Conservation (phyloP, 2,113 vertebrate species). For the Zosterops borbonicus region DNA sequence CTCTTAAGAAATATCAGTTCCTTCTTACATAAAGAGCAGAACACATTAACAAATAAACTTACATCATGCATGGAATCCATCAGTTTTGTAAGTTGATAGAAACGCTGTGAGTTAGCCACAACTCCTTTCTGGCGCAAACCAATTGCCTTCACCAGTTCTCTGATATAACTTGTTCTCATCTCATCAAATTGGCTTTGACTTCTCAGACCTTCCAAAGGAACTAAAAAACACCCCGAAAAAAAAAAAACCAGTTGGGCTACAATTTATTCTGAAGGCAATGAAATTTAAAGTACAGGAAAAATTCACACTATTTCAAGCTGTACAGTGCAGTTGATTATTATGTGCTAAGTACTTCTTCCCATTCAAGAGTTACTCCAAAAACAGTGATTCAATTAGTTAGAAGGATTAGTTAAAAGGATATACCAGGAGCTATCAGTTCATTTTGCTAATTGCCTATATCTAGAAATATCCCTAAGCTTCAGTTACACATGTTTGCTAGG, state of each 20-base stretch:
- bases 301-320: not conserved
- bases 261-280: not conserved
- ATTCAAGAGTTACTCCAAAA: not conserved
- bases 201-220: slow-evolving; percentile 94
- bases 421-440: not conserved
- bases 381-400: not conserved
- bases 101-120: slow-evolving; percentile 89
- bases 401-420: not conserved
- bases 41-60: slow-evolving; percentile 41
- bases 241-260: not conserved
- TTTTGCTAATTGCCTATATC: not conserved
- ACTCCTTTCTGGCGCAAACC: slow-evolving; percentile 87
- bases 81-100: slow-evolving; percentile 95
- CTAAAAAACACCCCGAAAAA: slow-evolving; percentile 58
- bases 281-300: not conserved
- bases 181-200: slow-evolving; percentile 94
- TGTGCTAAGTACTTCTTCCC: not conserved
- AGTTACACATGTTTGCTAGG: not conserved
- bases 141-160: slow-evolving; percentile 90
- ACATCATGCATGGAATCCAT: slow-evolving; percentile 97
- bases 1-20: not conserved
- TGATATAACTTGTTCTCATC: slow-evolving; percentile 94
- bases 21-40: not conserved
- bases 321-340: not conserved
- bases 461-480: not conserved